A percentile compares a stretch with the other conserved stretches of the same genome.
Conservation (phyloP, 2,888 invertebrate genomes). For the Tetheella fluctuosa region DNA sequence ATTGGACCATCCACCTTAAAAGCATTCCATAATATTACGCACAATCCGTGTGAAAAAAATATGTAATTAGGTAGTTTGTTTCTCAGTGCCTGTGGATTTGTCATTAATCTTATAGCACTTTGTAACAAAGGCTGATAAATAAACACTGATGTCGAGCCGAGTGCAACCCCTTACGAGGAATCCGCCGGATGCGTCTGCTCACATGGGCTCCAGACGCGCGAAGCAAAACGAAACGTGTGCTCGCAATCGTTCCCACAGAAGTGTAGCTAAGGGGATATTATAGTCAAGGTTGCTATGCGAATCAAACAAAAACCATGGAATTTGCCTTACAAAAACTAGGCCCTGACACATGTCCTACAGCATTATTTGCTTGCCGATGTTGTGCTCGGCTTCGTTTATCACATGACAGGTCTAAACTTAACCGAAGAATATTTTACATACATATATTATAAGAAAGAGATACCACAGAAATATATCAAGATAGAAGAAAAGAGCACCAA, state of each 20-base stretch:
- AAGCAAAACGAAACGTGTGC: conserved; percentile 67
- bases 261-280: conserved; percentile 54
- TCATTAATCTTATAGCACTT: conserved; percentile 50
- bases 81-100: conserved; percentile 32
- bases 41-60: background rate
- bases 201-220: conserved; percentile 77
- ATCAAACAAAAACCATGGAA: conserved; percentile 71
- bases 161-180: conserved; percentile 52
- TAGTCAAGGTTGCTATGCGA: conserved; percentile 76
- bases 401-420: conserved; percentile 69
- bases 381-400: conserved; percentile 50
- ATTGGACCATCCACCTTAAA: no score
- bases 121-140: conserved; percentile 59
- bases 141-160: conserved; percentile 54
- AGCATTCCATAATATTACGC: background rate
- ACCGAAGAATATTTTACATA: conserved; percentile 72
- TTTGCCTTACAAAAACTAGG: conserved; percentile 65
- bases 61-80: conserved; percentile 18
- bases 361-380: conserved; percentile 64
- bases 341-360: conserved; percentile 59
- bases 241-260: conserved; percentile 77
- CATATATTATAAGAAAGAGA: no score
- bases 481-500: no score
- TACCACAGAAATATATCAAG: no score
- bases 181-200: conserved; percentile 75